Percentiles rank a stretch among this genome's conserved stretches.
Conservation (phyloP, 2,113 vertebrate species). For the Rhinogobius similis region DNA sequence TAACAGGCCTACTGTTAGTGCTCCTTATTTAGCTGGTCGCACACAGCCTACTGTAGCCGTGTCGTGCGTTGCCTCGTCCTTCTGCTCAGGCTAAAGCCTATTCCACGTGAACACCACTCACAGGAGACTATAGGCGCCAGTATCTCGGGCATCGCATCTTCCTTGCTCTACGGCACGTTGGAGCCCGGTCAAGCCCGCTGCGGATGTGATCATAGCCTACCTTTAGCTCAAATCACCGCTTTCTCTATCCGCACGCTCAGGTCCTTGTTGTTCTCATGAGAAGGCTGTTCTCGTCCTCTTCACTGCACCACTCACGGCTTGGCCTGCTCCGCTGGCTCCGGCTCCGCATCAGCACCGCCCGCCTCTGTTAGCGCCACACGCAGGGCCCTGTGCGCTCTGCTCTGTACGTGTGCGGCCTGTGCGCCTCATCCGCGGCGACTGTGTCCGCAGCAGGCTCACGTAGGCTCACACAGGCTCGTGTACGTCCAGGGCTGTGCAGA, state of each 20-base stretch:
- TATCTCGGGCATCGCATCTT: background rate
- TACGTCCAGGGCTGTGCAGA: background rate
- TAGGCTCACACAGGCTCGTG: background rate
- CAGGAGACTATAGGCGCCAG: too few relatives aligned
- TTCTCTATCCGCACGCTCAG: background rate
- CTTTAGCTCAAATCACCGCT: background rate
- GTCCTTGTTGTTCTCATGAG: background rate
- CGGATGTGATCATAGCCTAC: background rate
- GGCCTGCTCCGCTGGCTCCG: background rate
- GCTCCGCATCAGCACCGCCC: background rate
- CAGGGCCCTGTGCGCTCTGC: background rate
- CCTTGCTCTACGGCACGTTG: too few relatives aligned
- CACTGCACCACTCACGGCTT: background rate
- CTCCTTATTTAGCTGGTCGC: too few relatives aligned
- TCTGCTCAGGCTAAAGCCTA: background rate
- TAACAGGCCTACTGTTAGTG: too few relatives aligned
- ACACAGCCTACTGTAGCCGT: too few relatives aligned
- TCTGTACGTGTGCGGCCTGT: background rate
- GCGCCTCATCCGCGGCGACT: background rate
- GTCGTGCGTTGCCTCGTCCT: too few relatives aligned
- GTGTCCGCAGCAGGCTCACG: background rate
- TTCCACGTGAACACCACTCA: background rate
- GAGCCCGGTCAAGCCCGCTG: too few relatives aligned
- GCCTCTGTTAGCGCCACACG: background rate
- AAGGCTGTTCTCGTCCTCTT: background rate